Base-by-base conservation (phyloP, 1,140 invertebrate genomes). In the Drosophila kepulauana region DNA sequence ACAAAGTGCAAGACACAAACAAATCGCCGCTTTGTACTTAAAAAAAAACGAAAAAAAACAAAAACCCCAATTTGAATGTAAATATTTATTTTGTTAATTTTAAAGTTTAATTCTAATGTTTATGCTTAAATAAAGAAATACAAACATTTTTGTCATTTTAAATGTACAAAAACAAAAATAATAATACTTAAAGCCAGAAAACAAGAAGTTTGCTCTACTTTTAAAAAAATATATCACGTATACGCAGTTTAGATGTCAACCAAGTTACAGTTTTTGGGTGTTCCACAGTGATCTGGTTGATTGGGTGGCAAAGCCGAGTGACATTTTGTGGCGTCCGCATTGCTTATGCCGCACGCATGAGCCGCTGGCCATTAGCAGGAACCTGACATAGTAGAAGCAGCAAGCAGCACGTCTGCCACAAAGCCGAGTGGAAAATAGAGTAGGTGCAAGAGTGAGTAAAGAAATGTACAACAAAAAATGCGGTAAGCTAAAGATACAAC, bases 11-110 rank as follows among this genome's bases (percentile, higher is more conserved):
- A 52, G 13, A 57, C 30, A 43, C 33, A 28, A n/a, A n/a, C n/a
- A n/a, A 85, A 66, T 54, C 46, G 71, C 68, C 66, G 65, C 62
- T 74, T 81, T 81, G 73, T 82, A 75, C 69, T 70, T 71, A 62
- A 52, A 52, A 52, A 7, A 38, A 0, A 33, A 20, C 2, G 2
- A 20, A 25, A 25, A 4, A 25, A 25, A 25, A 20, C 20, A 20
- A 20, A 20, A 25, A 65, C 75, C 62, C 77, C 64, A 74, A 79
- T 87, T 78, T 64, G 78, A 81, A 85, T 89, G 85, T 89, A 89
- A 89, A 89, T 89, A 89, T 89, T 89, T 89, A 87, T 88, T 88
- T 84, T 84, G 67, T 66, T 80, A 82, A 71, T 59, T 52, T 63
- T 66, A 84, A 62, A 70, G 49, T 65, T 74, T 65, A 79, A 41